Evolutionary conservation across 2,888 invertebrate genomes (phyloP), one percentile per base, ranked within the genome.

Genomic region (Drosophila bunnanda): DNA sequence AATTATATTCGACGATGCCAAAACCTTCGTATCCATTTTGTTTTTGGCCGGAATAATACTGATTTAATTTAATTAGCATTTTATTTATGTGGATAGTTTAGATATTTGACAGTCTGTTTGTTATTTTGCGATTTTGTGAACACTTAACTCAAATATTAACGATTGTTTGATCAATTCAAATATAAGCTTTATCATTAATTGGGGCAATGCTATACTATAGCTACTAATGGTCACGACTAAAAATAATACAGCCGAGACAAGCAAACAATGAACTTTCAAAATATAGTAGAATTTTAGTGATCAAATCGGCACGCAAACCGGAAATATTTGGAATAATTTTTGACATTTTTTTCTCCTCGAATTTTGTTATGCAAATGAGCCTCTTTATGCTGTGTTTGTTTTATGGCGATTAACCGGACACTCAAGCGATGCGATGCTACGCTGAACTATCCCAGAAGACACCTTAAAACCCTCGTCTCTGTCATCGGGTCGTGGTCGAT

Each of bases 41-140:
- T 48, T 38, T 44, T 17, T 22, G 41, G 32, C 10, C 13, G 25
- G 17, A 53, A 43, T 52, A 32, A 56, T 20, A 75, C 30, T 22
- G 52, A 58, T 74, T 74, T 68, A 50, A 75, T 67, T 82, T 79
- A 74, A 88, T 70, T 79, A 58, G 46, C 61, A 46, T 28, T 46
- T 67, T 73, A 76, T 82, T 82, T 82, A 88, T 88, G 73, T 39
- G 57, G 41, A 72, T 65, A 39, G 67, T 65, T 55, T 58, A 34
- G 28, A 12, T 22, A 57, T 67, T 56, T 64, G 72, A 75, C 82
- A 79, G 68, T 38, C 71, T 73, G 65, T 68, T 59, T 50, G 39
- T 43, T 41, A 34, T 60, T 53, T 60, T 67, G 28, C 32, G 56
- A 60, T 58, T 43, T 30, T 32, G 32, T 52, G 38, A 22, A 30